phyloP scores from a whole-genome alignment of 2,113 vertebrate species.

The Fukomys damarensis region DNA sequence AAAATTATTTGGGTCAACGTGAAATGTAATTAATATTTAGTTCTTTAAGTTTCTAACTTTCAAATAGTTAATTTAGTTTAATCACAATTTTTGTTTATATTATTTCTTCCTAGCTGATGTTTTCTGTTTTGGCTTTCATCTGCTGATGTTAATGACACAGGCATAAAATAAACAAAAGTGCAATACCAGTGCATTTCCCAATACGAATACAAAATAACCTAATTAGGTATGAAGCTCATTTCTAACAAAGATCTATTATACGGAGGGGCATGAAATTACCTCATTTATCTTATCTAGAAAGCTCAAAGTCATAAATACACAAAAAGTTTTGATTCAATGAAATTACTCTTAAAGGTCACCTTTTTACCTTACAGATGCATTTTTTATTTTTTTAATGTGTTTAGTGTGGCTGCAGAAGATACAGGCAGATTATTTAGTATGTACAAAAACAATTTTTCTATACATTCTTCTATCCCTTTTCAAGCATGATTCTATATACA shows the following conservation, averaged over 20 bases:
- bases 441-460: background rate
- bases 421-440: background rate
- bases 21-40: slow-evolving; percentile 34
- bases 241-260: background rate
- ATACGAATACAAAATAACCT: background rate
- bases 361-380: background rate
- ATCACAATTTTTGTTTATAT: background rate
- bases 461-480: background rate
- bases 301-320: background rate
- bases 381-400: background rate
- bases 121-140: background rate
- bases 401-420: background rate
- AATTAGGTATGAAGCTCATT: background rate
- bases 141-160: background rate
- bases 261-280: background rate
- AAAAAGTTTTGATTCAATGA: slow-evolving; percentile 1
- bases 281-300: slow-evolving; percentile 21
- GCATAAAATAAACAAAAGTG: slow-evolving; percentile 41
- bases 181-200: background rate
- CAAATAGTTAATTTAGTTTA: background rate
- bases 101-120: slow-evolving; percentile 7
- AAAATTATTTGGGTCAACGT: background rate
- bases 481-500: background rate
- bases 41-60: background rate
- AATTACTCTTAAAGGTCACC: slow-evolving; percentile 35